Base-by-base conservation (phyloP, 2,888 invertebrate species). In the Aelia acuminata region DNA sequence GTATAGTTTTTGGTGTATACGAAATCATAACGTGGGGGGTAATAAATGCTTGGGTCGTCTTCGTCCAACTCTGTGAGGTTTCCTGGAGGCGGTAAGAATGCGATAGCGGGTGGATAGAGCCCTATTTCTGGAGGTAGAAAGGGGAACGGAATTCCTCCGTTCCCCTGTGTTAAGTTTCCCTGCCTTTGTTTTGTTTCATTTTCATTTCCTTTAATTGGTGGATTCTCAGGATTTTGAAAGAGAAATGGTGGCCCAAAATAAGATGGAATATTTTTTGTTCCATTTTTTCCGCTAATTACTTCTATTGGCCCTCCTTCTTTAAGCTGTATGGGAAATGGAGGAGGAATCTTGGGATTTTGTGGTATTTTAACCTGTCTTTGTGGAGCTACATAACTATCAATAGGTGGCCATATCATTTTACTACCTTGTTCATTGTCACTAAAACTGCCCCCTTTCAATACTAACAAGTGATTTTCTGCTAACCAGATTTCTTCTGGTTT, bases 301-400 rank as follows among this genome's bases (percentile, higher is more conserved):
- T 96, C 95, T 93, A 97, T 94, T 92, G 97, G 97, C 92, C 97
- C 97, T 92, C 95, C 94, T 92, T 97, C 96, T 92, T 94, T 94
- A 93, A 97, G 95, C 93, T 96, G 97, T 93, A 97, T 96, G 92
- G 97, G 97, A 95, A 97, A 97, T 93, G 97, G 97, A 94, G 97
- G 97, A 93, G 97, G 97, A 91, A 97, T 95, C 93, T 95, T 95
- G 18, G 97, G 97, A 92, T 95, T 95, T 87, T 95, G 93, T 80
- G 97, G 97, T 91, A 97, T 94, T 93, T 96, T 97, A 92, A 97
- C 96, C 93, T 96, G 97, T 91, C 97, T 94, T 91, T 94, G 94
- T 47, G 97, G 97, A 90, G 97, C 97, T 92, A 95, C 94, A 92
- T 96, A 97, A 92, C 96, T 94, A 92, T 97, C 97, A 91, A 97